These are phyloP conservation scores for Drosophila asahinai DNA, from an alignment of 1,140 invertebrate genomes.

Conservation along the genomic window DNA sequence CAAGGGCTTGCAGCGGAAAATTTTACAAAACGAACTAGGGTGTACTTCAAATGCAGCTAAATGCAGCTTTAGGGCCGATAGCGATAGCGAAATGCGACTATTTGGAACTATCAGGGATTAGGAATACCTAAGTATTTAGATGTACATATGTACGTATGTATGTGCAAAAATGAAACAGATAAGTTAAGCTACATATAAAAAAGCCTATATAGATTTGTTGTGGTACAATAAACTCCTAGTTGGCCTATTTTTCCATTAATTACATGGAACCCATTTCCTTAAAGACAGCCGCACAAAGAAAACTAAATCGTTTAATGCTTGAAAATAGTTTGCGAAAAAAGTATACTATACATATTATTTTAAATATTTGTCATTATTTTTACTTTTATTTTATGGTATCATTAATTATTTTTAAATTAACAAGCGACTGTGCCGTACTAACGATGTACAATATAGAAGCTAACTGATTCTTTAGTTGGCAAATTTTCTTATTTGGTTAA, in stretches of 20 bases:
- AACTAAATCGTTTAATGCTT: no score
- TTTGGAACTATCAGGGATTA: constrained; percentile 7
- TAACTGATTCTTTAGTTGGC: background rate
- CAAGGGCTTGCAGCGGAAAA: background rate
- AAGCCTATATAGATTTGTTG: background rate
- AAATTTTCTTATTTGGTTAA: background rate
- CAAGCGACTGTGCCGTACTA: background rate
- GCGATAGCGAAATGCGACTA: background rate
- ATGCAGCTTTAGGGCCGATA: background rate
- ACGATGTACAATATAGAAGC: no score
- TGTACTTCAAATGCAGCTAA: background rate
- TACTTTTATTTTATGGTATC: background rate
- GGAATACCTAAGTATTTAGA: background rate
- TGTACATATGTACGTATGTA: background rate
- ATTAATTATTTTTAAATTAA: no score
- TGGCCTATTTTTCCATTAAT: background rate
- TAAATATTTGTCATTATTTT: no score
- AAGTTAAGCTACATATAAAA: constrained; percentile 5
- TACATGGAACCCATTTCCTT: background rate
- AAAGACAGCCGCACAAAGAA: no score
- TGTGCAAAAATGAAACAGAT: constrained; percentile 5
- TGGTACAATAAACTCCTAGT: background rate
- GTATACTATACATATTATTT: no score
- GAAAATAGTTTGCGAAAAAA: no score
- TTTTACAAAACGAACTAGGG: constrained; percentile 1